phyloP scores from a whole-genome alignment of 1,140 invertebrate species.

The Drosophila athabasca region DNA sequence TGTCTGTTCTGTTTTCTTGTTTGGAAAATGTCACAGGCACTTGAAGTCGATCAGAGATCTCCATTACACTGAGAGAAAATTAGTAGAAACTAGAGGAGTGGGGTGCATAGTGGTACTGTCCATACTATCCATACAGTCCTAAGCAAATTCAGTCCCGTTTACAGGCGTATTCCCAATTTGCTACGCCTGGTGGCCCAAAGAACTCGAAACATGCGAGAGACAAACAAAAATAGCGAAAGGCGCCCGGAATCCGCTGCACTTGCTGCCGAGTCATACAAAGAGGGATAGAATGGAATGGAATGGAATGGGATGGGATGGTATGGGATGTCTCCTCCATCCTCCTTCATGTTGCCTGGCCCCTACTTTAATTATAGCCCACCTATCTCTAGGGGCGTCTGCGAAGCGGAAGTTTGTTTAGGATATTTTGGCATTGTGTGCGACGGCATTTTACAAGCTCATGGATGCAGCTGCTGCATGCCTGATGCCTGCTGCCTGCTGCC shows the following conservation, averaged over 20 bases:
- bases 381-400: slow-evolving; percentile 39
- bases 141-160: too few species aligned
- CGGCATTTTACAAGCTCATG: slow-evolving; percentile 47
- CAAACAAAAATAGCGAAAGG: slow-evolving; percentile 40
- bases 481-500: slow-evolving; percentile 37
- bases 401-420: slow-evolving; percentile 80
- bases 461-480: slow-evolving; percentile 17
- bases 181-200: background rate
- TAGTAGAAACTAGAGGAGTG: background rate
- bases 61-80: slow-evolving; percentile 10
- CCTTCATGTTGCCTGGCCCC: background rate
- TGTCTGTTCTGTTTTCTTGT: slow-evolving; percentile 23
- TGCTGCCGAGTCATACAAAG: slow-evolving; percentile 1
- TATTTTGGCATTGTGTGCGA: slow-evolving; percentile 67
- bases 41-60: slow-evolving; percentile 46
- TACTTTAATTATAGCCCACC: slow-evolving; percentile 68
- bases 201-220: slow-evolving; percentile 11
- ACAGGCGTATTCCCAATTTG: background rate
- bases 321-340: background rate
- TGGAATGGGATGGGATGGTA: background rate
- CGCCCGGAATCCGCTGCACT: slow-evolving; percentile 29
- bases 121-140: too few species aligned
- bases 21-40: slow-evolving; percentile 65
- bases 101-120: too few species aligned
- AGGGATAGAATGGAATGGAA: too few species aligned